Conservation (phyloP, 1,140 invertebrate genomes). For the Contarinia nasturtii region DNA sequence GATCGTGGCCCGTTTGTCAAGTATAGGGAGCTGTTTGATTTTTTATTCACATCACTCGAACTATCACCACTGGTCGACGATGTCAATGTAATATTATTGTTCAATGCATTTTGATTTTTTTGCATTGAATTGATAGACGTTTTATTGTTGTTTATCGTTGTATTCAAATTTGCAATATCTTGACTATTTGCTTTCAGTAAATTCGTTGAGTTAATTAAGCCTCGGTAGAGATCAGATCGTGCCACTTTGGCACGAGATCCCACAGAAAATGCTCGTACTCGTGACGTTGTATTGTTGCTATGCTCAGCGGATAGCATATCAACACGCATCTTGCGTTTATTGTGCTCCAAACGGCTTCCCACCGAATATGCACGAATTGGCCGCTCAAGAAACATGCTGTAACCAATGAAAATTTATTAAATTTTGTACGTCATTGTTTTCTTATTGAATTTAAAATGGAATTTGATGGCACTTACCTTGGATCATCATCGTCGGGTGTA, state of each 20-base stretch:
- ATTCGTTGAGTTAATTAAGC: constrained; percentile 4
- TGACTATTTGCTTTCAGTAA: no score
- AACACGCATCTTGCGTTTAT: constrained; percentile 14
- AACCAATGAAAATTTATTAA: not conserved
- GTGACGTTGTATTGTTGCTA: constrained; percentile 13
- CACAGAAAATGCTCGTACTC: constrained; percentile 48
- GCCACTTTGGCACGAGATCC: constrained; percentile 39
- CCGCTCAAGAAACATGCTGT: constrained; percentile 25
- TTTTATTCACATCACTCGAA: no score
- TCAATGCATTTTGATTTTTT: no score
- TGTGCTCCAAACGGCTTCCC: constrained; percentile 51
- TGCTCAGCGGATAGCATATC: constrained; percentile 13
- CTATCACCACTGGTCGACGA: no score
- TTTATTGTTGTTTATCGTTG: no score
- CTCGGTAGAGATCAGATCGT: constrained; percentile 14
- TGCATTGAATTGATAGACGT: no score
- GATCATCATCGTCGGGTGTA: constrained; percentile 34
- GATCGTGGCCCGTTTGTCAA: constrained; percentile 16
- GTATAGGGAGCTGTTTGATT: constrained; percentile 11
- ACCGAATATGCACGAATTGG: constrained; percentile 69
- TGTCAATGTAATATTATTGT: no score
- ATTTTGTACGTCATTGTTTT: not conserved
- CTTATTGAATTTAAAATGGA: not conserved
- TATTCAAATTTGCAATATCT: no score
- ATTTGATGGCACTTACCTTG: constrained; percentile 9